phyloP scores from a whole-genome alignment of 2,888 invertebrate genomes.

The Ormyrus thymus region DNA sequence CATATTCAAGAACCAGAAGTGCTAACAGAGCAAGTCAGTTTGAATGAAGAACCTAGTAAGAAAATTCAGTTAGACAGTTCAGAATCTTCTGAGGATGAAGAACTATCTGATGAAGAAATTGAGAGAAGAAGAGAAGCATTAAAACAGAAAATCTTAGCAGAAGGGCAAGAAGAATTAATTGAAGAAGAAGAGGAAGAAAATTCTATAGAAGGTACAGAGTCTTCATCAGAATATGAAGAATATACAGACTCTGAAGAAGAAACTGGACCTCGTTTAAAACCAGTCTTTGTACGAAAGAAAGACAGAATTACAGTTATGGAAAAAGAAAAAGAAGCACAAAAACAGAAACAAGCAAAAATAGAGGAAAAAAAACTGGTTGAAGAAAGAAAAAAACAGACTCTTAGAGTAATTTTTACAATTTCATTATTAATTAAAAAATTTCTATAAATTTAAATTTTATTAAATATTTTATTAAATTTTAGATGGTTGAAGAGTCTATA shows the following conservation, averaged over 20 bases:
- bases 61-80: slow-evolving; percentile 75
- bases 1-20: slow-evolving; percentile 84
- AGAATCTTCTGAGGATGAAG: slow-evolving; percentile 80
- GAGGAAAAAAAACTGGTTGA: slow-evolving; percentile 91
- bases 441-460: not conserved
- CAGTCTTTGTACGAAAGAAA: slow-evolving; percentile 93
- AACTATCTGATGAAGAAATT: slow-evolving; percentile 89
- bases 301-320: slow-evolving; percentile 97
- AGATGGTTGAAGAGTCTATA: slow-evolving; percentile 92
- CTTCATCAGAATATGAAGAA: slow-evolving; percentile 89
- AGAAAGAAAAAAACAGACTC: slow-evolving; percentile 90
- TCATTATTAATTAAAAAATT: not conserved
- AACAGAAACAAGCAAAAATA: slow-evolving; percentile 88
- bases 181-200: slow-evolving; percentile 83
- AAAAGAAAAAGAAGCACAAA: slow-evolving; percentile 90
- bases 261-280: slow-evolving; percentile 93
- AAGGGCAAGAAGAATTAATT: slow-evolving; percentile 82
- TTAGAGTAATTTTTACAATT: slow-evolving; percentile 77
- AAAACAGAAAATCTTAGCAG: slow-evolving; percentile 77
- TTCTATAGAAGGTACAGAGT: slow-evolving; percentile 76
- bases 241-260: slow-evolving; percentile 94
- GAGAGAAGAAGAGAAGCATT: slow-evolving; percentile 86
- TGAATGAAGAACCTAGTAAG: slow-evolving; percentile 75
- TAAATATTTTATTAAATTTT: slow-evolving; percentile 36
- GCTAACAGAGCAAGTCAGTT: slow-evolving; percentile 77